These are phyloP conservation scores for Amiota mariae DNA, from an alignment of 2,888 invertebrate genomes.

Conservation along the genomic window DNA sequence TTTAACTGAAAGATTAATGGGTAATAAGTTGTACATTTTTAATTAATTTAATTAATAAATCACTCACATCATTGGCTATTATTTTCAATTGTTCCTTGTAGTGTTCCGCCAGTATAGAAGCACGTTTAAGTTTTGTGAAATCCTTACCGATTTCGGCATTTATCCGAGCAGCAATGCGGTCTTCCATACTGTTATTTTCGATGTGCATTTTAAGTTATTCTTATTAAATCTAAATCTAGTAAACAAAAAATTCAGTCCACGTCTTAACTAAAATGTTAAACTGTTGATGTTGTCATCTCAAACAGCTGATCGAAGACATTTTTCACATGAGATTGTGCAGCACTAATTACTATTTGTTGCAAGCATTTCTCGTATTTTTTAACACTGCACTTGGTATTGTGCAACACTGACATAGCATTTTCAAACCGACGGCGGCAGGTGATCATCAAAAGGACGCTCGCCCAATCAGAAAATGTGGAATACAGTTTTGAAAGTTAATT, in stretches of 20 bases:
- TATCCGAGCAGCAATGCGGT: conserved; percentile 74
- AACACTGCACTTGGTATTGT: neutral
- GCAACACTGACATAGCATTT: conserved; percentile 5
- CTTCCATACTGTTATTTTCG: conserved; percentile 60
- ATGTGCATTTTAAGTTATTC: conserved; percentile 47
- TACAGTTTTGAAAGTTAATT: neutral
- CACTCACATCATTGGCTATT: conserved; percentile 63
- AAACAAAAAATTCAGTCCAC: neutral
- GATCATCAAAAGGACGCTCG: conserved; percentile 9
- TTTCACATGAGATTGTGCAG: too few species aligned
- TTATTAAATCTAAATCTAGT: too few species aligned
- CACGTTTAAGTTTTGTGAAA: conserved; percentile 75
- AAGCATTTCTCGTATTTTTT: neutral
- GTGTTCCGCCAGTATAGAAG: conserved; percentile 73
- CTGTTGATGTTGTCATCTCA: conserved; percentile 8
- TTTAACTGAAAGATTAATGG: conserved; percentile 73
- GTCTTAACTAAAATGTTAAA: neutral
- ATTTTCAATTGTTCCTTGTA: conserved; percentile 62
- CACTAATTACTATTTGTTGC: too few species aligned
- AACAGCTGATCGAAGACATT: neutral
- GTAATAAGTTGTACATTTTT: neutral
- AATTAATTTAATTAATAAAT: neutral
- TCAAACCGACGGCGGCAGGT: conserved; percentile 14
- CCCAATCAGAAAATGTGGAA: neutral
- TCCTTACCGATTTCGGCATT: conserved; percentile 76